Percentiles rank a stretch among this genome's conserved stretches.
Evolutionary conservation across 2,113 vertebrate genomes (phyloP).

Genomic region (Myrmecobius fasciatus): DNA sequence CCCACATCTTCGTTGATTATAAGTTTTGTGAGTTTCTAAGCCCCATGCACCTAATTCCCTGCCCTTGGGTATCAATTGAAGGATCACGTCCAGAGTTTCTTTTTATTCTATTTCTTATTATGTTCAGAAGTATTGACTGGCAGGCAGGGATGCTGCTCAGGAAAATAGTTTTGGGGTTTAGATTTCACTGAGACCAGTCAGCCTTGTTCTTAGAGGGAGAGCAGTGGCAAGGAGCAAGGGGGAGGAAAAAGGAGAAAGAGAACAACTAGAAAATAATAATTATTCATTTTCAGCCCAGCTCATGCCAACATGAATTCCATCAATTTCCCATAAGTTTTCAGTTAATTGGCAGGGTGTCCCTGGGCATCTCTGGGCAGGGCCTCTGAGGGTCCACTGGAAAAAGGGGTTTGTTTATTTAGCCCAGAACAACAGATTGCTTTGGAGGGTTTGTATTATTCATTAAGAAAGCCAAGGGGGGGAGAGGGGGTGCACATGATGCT

Average conservation of each 20-base stretch:
- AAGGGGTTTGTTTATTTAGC: conserved; percentile 10
- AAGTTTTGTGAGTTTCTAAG: not conserved
- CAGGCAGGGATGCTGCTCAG: not conserved
- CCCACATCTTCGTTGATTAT: not conserved
- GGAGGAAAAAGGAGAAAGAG: not conserved
- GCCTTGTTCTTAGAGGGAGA: not conserved
- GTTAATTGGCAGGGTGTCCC: conserved; percentile 20
- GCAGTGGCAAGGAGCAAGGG: not conserved
- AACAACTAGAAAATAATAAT: not conserved
- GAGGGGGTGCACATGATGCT: no score
- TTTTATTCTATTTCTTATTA: conserved; percentile 34
- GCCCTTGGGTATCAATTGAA: not conserved
- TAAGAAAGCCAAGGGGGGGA: not conserved
- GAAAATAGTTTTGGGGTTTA: not conserved
- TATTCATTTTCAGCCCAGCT: not conserved
- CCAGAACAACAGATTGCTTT: conserved; percentile 5
- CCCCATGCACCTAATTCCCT: not conserved
- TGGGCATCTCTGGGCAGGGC: not conserved
- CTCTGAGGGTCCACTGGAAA: not conserved
- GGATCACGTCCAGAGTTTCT: not conserved
- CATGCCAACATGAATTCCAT: conserved; percentile 1
- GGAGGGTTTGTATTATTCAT: conserved; percentile 12
- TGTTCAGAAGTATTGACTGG: not conserved
- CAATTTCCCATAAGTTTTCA: conserved; percentile 47
- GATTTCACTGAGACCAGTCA: not conserved